phyloP scores from a whole-genome alignment of 92 coral and sea anemone genomes.

The Porites evermanni region DNA sequence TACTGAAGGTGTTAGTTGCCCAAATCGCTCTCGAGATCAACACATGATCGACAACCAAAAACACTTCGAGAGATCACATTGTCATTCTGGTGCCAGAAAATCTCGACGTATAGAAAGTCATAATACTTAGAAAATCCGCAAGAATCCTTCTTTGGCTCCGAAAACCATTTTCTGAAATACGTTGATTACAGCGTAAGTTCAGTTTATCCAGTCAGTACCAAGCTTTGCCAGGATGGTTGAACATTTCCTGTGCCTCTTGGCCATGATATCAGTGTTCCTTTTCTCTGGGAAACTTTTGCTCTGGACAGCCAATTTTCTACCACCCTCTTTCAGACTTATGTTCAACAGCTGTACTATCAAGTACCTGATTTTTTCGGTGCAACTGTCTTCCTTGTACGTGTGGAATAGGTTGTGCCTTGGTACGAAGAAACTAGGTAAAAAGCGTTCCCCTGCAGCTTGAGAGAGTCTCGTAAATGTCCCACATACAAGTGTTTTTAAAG shows the following conservation, averaged over 20 bases:
- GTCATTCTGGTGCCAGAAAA: no score
- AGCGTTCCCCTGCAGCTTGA: conserved; percentile 20
- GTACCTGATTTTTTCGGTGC: conserved; percentile 17
- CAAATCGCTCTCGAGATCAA: background rate
- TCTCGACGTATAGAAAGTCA: no score
- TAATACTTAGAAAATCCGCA: background rate
- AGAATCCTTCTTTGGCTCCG: no score
- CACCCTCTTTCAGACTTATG: conserved; percentile 36
- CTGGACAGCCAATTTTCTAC: conserved; percentile 12
- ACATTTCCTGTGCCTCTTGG: background rate
- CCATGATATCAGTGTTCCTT: conserved; percentile 13
- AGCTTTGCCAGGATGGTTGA: background rate
- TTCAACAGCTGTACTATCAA: conserved; percentile 10
- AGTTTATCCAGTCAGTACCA: background rate
- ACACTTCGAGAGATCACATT: background rate
- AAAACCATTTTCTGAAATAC: background rate
- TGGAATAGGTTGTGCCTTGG: conserved; percentile 33
- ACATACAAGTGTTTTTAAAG: conserved; percentile 32
- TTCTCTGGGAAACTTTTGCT: conserved; percentile 7
- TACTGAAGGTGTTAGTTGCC: background rate
- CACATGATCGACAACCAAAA: background rate
- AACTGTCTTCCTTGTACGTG: conserved; percentile 33
- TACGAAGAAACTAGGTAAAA: conserved; percentile 48
- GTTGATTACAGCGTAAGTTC: background rate
- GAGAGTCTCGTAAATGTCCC: conserved; percentile 40